Evolutionary conservation across 2,888 invertebrate species (phyloP), one percentile per base, ranked within the genome.

Genomic region (Perizoma affinitatum): DNA sequence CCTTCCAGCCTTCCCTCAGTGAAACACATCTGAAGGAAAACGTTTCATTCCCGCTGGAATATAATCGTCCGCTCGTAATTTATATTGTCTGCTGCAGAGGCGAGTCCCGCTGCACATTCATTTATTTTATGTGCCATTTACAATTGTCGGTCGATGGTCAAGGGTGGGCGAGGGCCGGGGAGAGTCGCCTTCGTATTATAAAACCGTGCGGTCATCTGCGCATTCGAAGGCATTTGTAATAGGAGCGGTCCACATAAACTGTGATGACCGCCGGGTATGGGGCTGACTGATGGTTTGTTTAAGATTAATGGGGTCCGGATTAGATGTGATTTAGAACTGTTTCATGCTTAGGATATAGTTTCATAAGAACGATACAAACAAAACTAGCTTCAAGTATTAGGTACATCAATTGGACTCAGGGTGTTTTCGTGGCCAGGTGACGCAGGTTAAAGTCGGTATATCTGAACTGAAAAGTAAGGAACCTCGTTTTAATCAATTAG

Each of bases 51-150:
- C 92, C 90, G 86, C 82, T 83, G 89, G 92, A 93, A 93, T 93
- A 93, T 93, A 92, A 93, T 93, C 92, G 92, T 88, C 90, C 91
- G 90, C 84, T 89, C 89, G 93, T 93, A 93, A 93, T 93, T 93
- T 93, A 93, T 93, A 92, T 93, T 93, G 93, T 93, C 93, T 93
- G 92, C 87, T 92, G 92, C 93, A 93, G 92, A 92, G 92, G 89
- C 91, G 88, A 88, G 90, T 90, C 90, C 89, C 91, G 87, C 87
- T 91, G 93, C 92, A 93, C 93, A 93, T 93, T 92, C 92, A 92
- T 93, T 93, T 93, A 93, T 93, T 93, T 93, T 93, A 93, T 93
- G 92, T 93, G 93, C 93, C 93, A 93, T 93, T 93, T 93, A 93
- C 93, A 93, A 93, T 93, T 92, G 92, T 92, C 92, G 93, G 92